A percentile compares a stretch with the other conserved stretches of the same genome.
Conservation (phyloP, 2,888 invertebrate genomes). For the Polia nebulosa region DNA sequence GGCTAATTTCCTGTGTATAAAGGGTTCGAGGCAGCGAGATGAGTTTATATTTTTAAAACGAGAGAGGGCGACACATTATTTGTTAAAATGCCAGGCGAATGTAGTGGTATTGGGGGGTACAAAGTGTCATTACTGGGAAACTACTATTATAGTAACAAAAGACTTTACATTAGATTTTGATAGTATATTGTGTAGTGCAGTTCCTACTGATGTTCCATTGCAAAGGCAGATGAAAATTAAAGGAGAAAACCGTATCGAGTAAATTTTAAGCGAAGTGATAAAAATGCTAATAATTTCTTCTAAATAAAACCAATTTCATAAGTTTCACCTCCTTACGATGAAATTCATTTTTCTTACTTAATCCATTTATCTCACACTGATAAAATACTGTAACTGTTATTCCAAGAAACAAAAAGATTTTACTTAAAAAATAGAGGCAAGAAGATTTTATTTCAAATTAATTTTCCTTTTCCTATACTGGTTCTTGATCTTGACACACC, state of each 20-base stretch:
- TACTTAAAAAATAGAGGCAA: too few species aligned
- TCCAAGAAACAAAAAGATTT: too few species aligned
- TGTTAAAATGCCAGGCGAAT: conserved; percentile 6
- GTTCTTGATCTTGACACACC: too few species aligned
- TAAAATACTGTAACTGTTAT: neutral
- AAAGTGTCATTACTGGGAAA: neutral
- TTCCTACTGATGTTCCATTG: neutral
- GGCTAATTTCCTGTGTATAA: conserved; percentile 76
- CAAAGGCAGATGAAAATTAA: neutral
- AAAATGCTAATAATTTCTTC: neutral
- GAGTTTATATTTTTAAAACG: conserved; percentile 42
- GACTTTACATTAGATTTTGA: neutral
- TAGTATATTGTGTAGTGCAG: neutral
- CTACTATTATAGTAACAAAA: accelerated
- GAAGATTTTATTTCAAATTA: too few species aligned
- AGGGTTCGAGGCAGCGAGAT: conserved; percentile 43
- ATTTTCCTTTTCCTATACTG: too few species aligned
- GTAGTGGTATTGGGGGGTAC: neutral
- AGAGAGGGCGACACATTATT: conserved; percentile 7
- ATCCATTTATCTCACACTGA: neutral
- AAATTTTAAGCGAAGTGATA: neutral
- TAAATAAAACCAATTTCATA: neutral
- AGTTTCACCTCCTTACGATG: neutral
- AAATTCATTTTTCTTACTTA: neutral
- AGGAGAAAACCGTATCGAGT: neutral